Base-by-base conservation (phyloP, 2,797 vertebrate genomes). In the Tragopan temminckii region DNA sequence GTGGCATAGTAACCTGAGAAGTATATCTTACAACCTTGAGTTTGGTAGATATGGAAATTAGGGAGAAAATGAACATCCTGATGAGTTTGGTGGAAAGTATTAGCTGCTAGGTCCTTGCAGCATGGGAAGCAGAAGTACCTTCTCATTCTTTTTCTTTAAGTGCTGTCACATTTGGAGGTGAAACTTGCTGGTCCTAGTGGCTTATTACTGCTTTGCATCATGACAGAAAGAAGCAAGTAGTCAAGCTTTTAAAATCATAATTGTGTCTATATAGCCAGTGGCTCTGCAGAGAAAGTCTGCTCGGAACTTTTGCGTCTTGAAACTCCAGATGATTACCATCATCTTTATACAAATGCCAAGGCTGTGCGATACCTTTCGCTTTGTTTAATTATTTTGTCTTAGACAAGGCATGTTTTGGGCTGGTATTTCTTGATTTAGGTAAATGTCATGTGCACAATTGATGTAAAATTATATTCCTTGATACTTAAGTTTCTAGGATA, bases 91-190 rank as follows among this genome's bases (percentile, higher is more conserved):
- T 64, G 55, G 25, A 33, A 69, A 25, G 59, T 80, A 24, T 61
- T 31, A 31, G 9, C 52, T 76, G 19, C 0, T 0, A 82, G 48
- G 27, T 35, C 17, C 24, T 68, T 67, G 63, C 52, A 71, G 63
- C 38, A 8, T 1, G 11, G n/a, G n/a, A 59, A 45, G 64, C 29
- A 33, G 43, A 52, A 46, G 16, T 67, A 57, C 21, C 46, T 21
- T 72, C 63, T 38, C 16, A 17, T 86, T 83, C 23, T 27, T 86
- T 50, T 21, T 36, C 15, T 63, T 63, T n/a, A 76, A 4, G 11
- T 57, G 58, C 25, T 17, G 12, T 19, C 23, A 15, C 29, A 46
- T 17, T 55, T 1, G 0, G 9, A 57, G 2, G 1, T 69, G 29
- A 67, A 72, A 59, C 29, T 64, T 72, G 45, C 10, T 3, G 0